Evolutionary conservation across 2,797 vertebrate species (phyloP), one percentile per base, ranked within the genome.

Genomic region (Clarias laeviceps): DNA sequence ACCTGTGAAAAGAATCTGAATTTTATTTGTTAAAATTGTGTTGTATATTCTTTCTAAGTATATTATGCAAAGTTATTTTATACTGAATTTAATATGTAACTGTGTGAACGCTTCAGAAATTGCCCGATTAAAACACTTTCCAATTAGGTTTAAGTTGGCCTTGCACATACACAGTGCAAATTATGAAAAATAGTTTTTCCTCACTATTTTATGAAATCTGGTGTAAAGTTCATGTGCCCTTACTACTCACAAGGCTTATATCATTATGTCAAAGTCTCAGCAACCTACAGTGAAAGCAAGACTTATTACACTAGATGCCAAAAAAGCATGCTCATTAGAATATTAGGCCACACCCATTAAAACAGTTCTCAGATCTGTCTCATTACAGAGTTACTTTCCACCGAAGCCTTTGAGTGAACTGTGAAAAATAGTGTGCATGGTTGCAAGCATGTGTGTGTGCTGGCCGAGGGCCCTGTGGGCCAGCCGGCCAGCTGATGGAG

Each of bases 401-500:
- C 50, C n/a, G 40, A 62, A 37, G 34, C 59, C 22, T 40, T 45
- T 64, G 27, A 81, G 27, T 54, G 59, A 64, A 40, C 59, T 66
- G 9, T 64, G 87, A 34, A 62, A 11, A 81, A 66, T 84, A 11
- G 80, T 68, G 85, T 32, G 64, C 64, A 32, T 56, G 80, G 17
- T 29, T 82, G 64, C 64, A 56, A 56, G 80, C n/a, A 59, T 78
- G 87, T 90, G 88, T 79, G 84, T 79, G 82, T 88, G 88, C 89
- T 87, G 82, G 85, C 90, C 82, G 87, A 91, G 87, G 61, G 82
- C 29, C 89, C 85, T 87, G 91, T 88, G 64, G 84, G n/a, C 78
- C 78, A 80, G 82, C 79, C 50, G 50, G 64, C 56, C 29, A 88
- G 88, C 90, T 94, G 94, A 94, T 91, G 91, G 92, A 94, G 88